Percentiles rank a stretch among this genome's conserved stretches.
These are phyloP conservation scores for Phalanger gymnotis DNA, from an alignment of 2,797 vertebrate species.

Conservation along the genomic window DNA sequence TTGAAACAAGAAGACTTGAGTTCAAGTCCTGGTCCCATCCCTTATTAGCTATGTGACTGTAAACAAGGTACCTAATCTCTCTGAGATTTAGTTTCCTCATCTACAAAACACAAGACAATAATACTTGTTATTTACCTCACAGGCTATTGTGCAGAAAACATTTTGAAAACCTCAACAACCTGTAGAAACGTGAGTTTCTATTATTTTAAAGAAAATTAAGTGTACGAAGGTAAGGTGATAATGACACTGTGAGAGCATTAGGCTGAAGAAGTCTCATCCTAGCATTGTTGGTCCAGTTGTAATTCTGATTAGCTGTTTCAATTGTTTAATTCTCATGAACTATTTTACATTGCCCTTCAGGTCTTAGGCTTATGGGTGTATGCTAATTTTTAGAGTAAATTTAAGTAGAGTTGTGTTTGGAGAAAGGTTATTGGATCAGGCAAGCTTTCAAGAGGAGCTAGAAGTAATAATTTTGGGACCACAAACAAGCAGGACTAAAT, in stretches of 20 bases:
- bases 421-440: not conserved
- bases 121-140: not conserved
- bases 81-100: constrained; percentile 5
- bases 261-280: constrained; percentile 53
- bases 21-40: not conserved
- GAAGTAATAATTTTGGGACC: not conserved
- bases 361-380: constrained; percentile 20
- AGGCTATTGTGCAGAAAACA: not conserved
- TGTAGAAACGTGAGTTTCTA: not conserved
- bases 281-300: not conserved
- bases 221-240: not conserved
- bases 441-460: not conserved
- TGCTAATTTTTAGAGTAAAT: not conserved
- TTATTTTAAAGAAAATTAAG: not conserved
- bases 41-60: no score
- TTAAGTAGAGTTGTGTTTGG: constrained; percentile 2
- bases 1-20: not conserved
- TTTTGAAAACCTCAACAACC: not conserved
- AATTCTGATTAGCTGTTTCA: constrained; percentile 58
- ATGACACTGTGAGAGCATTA: not conserved
- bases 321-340: constrained; percentile 36
- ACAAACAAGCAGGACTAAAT: not conserved
- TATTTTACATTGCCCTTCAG: constrained; percentile 18
- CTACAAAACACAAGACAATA: not conserved
- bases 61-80: not conserved